phyloP scores from a whole-genome alignment of 2,888 invertebrate species.

The Gryllus longicercus region DNA sequence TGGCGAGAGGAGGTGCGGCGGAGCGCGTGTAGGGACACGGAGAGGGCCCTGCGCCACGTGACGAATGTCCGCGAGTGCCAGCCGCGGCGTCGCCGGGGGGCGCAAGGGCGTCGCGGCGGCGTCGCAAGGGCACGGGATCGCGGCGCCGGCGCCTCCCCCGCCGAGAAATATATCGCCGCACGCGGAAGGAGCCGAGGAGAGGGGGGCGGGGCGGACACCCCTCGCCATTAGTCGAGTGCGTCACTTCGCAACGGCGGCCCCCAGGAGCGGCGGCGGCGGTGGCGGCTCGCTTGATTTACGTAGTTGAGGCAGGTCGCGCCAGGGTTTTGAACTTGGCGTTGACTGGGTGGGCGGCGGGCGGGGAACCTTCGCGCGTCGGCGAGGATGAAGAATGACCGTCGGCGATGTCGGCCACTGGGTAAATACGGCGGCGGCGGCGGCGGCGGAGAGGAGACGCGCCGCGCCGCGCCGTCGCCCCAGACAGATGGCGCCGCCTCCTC shows the following conservation, averaged over 20 bases:
- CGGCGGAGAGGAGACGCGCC: background rate
- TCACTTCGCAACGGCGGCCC: background rate
- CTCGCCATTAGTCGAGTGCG: slow-evolving; percentile 34
- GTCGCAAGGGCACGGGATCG: background rate
- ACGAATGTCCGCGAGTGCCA: no score
- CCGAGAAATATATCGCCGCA: slow-evolving; percentile 22
- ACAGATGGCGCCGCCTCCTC: background rate
- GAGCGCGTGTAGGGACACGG: no score
- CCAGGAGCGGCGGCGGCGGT: slow-evolving; percentile 25
- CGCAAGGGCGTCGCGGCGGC: background rate
- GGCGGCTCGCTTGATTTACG: slow-evolving; percentile 35
- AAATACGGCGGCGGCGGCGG: background rate
- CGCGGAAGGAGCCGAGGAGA: background rate
- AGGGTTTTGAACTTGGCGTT: slow-evolving; percentile 33
- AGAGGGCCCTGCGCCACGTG: no score
- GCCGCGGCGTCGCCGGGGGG: background rate
- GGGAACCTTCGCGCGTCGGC: slow-evolving; percentile 2
- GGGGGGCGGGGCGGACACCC: slow-evolving; percentile 29
- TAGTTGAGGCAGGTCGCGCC: slow-evolving; percentile 35
- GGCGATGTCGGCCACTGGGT: slow-evolving; percentile 30
- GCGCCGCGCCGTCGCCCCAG: background rate
- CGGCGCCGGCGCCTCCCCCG: slow-evolving; percentile 11
- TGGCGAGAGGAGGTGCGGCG: no score
- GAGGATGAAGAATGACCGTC: slow-evolving; percentile 30
- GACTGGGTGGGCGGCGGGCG: slow-evolving; percentile 27